These are phyloP conservation scores for Greenwoodochromis staneri DNA, from an alignment of 2,113 vertebrate genomes.

Conservation along the genomic window DNA sequence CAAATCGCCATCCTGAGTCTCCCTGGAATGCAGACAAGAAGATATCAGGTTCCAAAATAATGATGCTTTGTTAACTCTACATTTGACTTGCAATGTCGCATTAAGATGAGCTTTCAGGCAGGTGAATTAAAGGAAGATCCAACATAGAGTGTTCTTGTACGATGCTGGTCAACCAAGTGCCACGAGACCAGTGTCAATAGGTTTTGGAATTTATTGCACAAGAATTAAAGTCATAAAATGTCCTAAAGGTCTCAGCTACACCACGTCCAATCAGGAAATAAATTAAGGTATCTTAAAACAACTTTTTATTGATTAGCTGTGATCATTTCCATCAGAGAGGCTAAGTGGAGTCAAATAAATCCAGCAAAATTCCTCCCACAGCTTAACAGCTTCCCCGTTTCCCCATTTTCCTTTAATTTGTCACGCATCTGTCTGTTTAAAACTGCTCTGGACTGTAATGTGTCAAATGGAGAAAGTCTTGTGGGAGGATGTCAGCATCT, in stretches of 20 bases:
- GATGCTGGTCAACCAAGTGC: background rate
- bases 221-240: background rate
- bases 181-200: background rate
- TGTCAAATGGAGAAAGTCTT: background rate
- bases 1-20: constrained; percentile 17
- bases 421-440: background rate
- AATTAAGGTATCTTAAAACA: background rate
- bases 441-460: background rate
- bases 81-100: background rate
- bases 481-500: constrained; percentile 23
- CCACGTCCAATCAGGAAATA: background rate
- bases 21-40: background rate
- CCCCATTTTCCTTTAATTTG: background rate
- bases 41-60: background rate
- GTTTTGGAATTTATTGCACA: background rate
- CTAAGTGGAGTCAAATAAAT: background rate
- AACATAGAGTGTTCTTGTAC: background rate
- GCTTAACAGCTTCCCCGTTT: background rate
- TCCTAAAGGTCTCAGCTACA: background rate
- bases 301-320: background rate
- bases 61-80: background rate
- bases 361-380: background rate
- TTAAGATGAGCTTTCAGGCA: background rate
- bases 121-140: background rate
- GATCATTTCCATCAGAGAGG: background rate